Base-by-base conservation (phyloP, 2,113 vertebrate genomes). In the Leptosomus discolor region DNA sequence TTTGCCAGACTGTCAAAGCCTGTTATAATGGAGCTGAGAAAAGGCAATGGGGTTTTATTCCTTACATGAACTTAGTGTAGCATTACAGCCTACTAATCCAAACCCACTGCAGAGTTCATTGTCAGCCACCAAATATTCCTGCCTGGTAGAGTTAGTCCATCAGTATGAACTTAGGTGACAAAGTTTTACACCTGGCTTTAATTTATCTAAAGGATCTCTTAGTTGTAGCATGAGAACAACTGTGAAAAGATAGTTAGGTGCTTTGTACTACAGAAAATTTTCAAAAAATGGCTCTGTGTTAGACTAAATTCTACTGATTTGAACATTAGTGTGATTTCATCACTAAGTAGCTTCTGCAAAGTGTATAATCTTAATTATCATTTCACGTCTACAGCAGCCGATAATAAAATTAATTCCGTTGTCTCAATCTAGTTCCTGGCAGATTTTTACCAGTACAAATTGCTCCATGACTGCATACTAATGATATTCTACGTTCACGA, bases 391-490 rank as follows among this genome's bases (percentile, higher is more conserved):
- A 41, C 39, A 68, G 18, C 60, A 56, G 34, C 30, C 71, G 30
- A 94, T 75, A 89, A 77, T 32, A 46, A 82, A 85, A 75, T 60
- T 15, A 79, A 78, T 50, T 81, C 43, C n/a, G 46, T 82, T 70
- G 53, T 30, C 29, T 90, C 45, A 82, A 5, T 77, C 53, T 57
- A 82, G 56, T 70, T 24, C 27, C 32, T 80, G 24, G 41, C 48
- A 85, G 81, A 53, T 57, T 87, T 43, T 78, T 94, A 89, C 57
- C 37, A 89, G 34, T 36, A 58, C 43, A 87, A 92, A 84, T 26
- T 37, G 27, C 61, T 86, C 43, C 14, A 21, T 51, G 37, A 32
- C 24, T 34, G 45, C 61, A 39, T 17, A 36, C 20, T 78, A 71
- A 78, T 67, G 20, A 83, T 43, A 71, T 43, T n/a, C 43, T 43